Evolutionary conservation across 2,113 vertebrate genomes (phyloP).

Genomic region (Platycercus adscitus): DNA sequence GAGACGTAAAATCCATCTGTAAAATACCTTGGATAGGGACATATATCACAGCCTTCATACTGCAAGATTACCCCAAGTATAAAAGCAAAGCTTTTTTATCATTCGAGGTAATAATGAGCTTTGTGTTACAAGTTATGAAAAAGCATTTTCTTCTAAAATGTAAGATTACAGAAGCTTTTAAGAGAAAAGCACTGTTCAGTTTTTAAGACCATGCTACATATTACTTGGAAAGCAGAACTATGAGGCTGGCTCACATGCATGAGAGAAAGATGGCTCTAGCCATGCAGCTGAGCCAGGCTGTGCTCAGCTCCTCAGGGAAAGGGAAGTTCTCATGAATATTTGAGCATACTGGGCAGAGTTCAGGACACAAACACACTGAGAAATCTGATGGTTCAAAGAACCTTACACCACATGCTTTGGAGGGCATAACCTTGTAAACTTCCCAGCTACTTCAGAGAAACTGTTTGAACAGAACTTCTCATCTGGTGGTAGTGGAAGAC

Average conservation of each 20-base stretch:
- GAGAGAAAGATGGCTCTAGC: neutral
- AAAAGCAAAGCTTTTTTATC: neutral
- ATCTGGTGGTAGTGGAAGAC: neutral
- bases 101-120: neutral
- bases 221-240: neutral
- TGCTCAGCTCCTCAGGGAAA: neutral
- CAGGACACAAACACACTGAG: neutral
- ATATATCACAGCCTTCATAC: neutral
- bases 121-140: neutral
- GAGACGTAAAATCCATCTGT: neutral
- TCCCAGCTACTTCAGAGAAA: neutral
- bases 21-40: neutral
- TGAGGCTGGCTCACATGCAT: neutral
- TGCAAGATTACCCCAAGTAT: neutral
- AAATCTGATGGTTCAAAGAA: neutral
- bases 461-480: neutral
- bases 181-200: neutral
- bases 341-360: rapidly evolving
- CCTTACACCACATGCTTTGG: neutral
- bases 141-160: neutral
- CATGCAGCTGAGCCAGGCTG: neutral
- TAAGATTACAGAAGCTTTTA: neutral
- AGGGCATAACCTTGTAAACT: neutral
- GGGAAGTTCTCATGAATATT: neutral
- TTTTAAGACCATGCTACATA: neutral